Base-by-base conservation (phyloP, 2,797 vertebrate genomes). In the Manis pentadactyla region DNA sequence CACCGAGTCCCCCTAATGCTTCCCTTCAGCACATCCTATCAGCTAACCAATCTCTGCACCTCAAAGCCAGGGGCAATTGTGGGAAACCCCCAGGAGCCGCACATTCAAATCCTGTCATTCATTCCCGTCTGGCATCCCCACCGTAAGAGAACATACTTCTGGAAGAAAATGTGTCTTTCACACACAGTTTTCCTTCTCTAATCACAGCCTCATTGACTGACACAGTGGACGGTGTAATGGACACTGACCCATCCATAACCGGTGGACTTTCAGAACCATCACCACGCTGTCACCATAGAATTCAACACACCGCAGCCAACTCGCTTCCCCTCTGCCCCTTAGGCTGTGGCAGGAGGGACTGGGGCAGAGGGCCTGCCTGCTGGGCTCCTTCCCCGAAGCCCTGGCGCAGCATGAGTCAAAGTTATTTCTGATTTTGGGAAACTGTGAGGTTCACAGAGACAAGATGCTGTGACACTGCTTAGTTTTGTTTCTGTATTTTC, bases 401-500 rank as follows among this genome's bases (percentile, higher is more conserved):
- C 92, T 7, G 17, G 39, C 42, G 25, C 53, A 63, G 81, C 31
- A 12, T 5, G 7, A 82, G 27, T 63, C 61, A 46, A 27, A 87
- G n/a, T 57, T 81, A 49, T 31, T 83, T 85, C 49, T 90, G 74
- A 92, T 51, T 83, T 90, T 51, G 25, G 51, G 66, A n/a, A 77
- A 69, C 53, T 39, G 46, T 74, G 68, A 49, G 10, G 25, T 75
- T 93, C 68, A 46, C 68, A 31, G 64, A 69, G 79, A 77, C 75
- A 55, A 74, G 87, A 68, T 21, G 31, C 81, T 46, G 29, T 86
- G 81, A 73, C 68, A 68, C 27, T 7, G 71, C 78, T 61, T 53
- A 31, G 73, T 15, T 95, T 71, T 81, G 53, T 75, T 87, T 96
- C 87, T 91, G 0, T 66, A 9, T 63, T 95, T 89, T 46, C 29